These are phyloP conservation scores for Melieria omissa DNA, from an alignment of 2,888 invertebrate genomes.

Conservation along the genomic window DNA sequence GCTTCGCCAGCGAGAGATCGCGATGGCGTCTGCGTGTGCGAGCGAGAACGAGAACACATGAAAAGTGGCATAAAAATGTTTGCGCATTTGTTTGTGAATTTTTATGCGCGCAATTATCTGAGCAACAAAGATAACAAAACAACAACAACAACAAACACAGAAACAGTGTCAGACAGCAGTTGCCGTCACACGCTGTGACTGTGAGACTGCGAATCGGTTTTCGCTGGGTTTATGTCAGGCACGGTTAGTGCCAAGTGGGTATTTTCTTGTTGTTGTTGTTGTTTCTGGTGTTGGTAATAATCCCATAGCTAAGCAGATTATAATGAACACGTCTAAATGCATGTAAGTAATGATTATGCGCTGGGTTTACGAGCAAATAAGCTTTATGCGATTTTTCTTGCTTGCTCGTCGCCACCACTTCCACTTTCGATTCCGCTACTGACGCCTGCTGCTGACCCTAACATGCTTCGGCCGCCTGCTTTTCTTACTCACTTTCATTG, in stretches of 20 bases:
- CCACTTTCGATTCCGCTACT: no score
- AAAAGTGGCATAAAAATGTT: slow-evolving; percentile 3
- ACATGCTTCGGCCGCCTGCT: no score
- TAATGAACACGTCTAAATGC: slow-evolving; percentile 22
- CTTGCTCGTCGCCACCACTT: not conserved
- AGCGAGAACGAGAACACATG: not conserved
- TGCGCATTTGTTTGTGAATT: slow-evolving; percentile 1
- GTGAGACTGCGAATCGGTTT: no score
- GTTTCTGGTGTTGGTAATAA: slow-evolving; percentile 44
- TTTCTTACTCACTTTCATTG: no score
- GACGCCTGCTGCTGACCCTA: not conserved
- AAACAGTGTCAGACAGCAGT: not conserved
- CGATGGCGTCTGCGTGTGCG: not conserved
- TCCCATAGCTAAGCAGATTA: slow-evolving; percentile 24
- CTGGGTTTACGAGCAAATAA: slow-evolving; percentile 13
- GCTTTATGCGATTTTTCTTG: slow-evolving; percentile 1
- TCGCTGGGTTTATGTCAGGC: no score
- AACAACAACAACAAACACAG: not conserved
- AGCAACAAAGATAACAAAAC: not conserved
- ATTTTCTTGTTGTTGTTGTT: slow-evolving; percentile 42
- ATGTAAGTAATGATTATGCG: slow-evolving; percentile 12
- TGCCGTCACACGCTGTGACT: no score
- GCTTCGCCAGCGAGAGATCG: no score
- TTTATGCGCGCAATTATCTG: slow-evolving; percentile 14
- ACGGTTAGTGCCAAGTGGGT: no score